A percentile compares a stretch with the other conserved stretches of the same genome.
These are phyloP conservation scores for Periophthalmodon schlosseri DNA, from an alignment of 2,113 vertebrate species.

Conservation along the genomic window DNA sequence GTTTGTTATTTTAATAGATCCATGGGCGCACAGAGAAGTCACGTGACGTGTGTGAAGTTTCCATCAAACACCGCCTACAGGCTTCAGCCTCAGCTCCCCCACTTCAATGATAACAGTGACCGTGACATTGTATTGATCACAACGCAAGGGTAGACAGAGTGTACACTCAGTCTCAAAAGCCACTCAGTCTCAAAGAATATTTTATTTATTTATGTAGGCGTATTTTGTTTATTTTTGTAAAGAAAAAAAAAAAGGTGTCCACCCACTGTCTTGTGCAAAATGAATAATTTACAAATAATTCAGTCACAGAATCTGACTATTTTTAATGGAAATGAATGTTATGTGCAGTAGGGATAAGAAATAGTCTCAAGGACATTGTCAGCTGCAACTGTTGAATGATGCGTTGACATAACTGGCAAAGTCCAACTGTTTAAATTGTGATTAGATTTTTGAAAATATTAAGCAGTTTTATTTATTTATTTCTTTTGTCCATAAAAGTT, in stretches of 20 bases:
- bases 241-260: not conserved
- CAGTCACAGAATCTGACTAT: no score
- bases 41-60: conserved; percentile 36
- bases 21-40: conserved; percentile 25
- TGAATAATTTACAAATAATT: no score
- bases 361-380: not conserved
- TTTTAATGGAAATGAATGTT: not conserved
- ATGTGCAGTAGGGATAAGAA: no score
- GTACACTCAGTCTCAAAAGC: not conserved
- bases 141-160: not conserved
- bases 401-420: not conserved
- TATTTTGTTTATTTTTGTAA: not conserved
- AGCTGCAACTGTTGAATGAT: not conserved
- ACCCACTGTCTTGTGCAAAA: not conserved
- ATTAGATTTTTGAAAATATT: not conserved
- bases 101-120: not conserved
- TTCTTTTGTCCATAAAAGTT: not conserved
- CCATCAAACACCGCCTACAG: conserved; percentile 6
- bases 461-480: not conserved
- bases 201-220: not conserved
- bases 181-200: not conserved
- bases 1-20: no score
- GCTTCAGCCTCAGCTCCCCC: not conserved
- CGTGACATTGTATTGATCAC: conserved; percentile 25
- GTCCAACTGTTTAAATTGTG: not conserved